Evolutionary conservation across 1,140 invertebrate genomes (phyloP).

Genomic region (Venturia canescens): DNA sequence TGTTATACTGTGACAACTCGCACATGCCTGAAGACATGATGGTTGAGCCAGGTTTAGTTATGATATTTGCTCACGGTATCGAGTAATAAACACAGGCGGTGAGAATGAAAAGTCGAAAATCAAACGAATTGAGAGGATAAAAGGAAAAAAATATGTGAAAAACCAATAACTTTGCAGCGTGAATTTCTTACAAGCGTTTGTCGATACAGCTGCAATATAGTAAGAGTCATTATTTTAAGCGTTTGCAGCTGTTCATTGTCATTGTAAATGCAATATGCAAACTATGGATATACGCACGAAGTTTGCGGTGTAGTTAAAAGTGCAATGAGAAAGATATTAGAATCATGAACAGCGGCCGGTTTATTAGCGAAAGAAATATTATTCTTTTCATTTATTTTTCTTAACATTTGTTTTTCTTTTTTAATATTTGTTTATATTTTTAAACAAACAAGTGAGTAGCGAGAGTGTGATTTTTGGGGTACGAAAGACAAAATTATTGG

Average conservation of each 20-base stretch:
- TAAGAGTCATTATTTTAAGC: slow-evolving; percentile 49
- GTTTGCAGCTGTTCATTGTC: slow-evolving; percentile 33
- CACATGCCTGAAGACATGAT: slow-evolving; percentile 98
- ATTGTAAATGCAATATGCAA: slow-evolving; percentile 28
- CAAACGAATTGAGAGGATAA: neutral
- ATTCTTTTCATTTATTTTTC: neutral
- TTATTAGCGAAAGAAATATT: neutral
- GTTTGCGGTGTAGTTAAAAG: neutral
- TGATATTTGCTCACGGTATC: slow-evolving; percentile 99
- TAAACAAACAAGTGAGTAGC: neutral
- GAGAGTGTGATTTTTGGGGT: neutral
- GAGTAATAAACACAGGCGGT: slow-evolving; percentile 79
- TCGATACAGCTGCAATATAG: slow-evolving; percentile 25
- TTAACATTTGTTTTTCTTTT: neutral
- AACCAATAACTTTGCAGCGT: neutral
- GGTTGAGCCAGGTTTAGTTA: slow-evolving; percentile 96
- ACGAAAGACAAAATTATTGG: neutral
- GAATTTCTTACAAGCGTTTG: slow-evolving; percentile 15
- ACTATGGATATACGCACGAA: slow-evolving; percentile 17
- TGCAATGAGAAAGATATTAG: slow-evolving; percentile 2
- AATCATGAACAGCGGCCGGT: neutral
- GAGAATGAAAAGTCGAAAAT: slow-evolving; percentile 7
- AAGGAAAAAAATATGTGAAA: neutral
- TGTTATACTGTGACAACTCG: slow-evolving; percentile 94
- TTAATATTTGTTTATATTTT: neutral